These are phyloP conservation scores for Drosophila repleta DNA, from an alignment of 1,140 invertebrate species.

Conservation along the genomic window DNA sequence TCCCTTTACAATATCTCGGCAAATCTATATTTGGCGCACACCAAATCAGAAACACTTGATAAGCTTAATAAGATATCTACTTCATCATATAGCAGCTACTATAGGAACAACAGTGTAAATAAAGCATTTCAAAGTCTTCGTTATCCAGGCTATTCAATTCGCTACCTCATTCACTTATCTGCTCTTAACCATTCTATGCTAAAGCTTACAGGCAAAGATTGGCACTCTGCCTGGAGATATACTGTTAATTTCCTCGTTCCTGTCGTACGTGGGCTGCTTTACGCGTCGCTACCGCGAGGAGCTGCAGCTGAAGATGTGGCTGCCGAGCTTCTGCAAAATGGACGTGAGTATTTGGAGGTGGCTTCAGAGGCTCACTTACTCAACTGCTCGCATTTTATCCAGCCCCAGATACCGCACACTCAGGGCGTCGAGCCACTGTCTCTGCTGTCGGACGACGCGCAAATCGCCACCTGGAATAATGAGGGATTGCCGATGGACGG, in stretches of 20 bases:
- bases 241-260: slow-evolving; percentile 95
- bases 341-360: slow-evolving; percentile 83
- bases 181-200: not conserved
- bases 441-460: slow-evolving; percentile 95
- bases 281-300: slow-evolving; percentile 93
- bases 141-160: no score
- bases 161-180: slow-evolving; percentile 1
- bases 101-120: no score
- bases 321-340: slow-evolving; percentile 81
- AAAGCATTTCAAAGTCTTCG: no score
- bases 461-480: slow-evolving; percentile 97
- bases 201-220: slow-evolving; percentile 85
- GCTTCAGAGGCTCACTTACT: slow-evolving; percentile 4
- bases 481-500: slow-evolving; percentile 95
- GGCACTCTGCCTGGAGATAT: slow-evolving; percentile 95
- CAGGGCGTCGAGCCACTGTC: slow-evolving; percentile 91
- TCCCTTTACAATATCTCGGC: no score
- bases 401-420: slow-evolving; percentile 92
- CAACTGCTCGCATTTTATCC: slow-evolving; percentile 9
- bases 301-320: slow-evolving; percentile 92
- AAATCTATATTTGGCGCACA: no score
- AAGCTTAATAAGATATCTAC: no score
- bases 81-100: no score
- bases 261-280: slow-evolving; percentile 98
- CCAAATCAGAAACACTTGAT: no score